Conservation (phyloP, 2,888 invertebrate species). For the Ethmia dodecea region DNA sequence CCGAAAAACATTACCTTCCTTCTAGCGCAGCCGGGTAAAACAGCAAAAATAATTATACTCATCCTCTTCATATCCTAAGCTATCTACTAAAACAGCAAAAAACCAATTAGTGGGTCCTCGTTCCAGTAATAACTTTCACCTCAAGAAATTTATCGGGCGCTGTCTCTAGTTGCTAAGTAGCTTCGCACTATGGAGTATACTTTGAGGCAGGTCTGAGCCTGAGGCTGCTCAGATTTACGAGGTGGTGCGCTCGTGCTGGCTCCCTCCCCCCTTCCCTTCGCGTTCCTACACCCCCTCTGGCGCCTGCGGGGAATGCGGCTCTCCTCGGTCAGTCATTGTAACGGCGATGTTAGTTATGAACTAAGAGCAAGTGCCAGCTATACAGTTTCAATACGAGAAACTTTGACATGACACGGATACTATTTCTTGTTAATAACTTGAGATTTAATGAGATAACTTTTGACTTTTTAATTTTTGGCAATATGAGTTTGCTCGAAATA, state of each 20-base stretch:
- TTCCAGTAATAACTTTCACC: constrained; percentile 39
- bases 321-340: constrained; percentile 45
- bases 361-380: constrained; percentile 34
- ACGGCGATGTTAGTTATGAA: constrained; percentile 53
- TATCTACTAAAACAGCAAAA: no score
- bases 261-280: constrained; percentile 31
- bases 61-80: no score
- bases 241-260: constrained; percentile 53
- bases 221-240: constrained; percentile 55
- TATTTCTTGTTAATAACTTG: constrained; percentile 33
- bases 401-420: constrained; percentile 21
- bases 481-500: no score
- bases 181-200: constrained; percentile 15
- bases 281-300: constrained; percentile 18
- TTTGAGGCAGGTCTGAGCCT: constrained; percentile 29
- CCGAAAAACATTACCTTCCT: no score
- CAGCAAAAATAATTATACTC: no score
- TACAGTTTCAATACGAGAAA: constrained; percentile 36
- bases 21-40: no score
- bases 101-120: no score
- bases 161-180: constrained; percentile 45
- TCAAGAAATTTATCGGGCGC: constrained; percentile 41
- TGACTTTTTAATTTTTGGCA: no score
- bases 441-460: no score
- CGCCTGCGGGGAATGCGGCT: constrained; percentile 30